Evolutionary conservation across 2,797 vertebrate species (phyloP).

Genomic region (Tragelaphus eurycerus): DNA sequence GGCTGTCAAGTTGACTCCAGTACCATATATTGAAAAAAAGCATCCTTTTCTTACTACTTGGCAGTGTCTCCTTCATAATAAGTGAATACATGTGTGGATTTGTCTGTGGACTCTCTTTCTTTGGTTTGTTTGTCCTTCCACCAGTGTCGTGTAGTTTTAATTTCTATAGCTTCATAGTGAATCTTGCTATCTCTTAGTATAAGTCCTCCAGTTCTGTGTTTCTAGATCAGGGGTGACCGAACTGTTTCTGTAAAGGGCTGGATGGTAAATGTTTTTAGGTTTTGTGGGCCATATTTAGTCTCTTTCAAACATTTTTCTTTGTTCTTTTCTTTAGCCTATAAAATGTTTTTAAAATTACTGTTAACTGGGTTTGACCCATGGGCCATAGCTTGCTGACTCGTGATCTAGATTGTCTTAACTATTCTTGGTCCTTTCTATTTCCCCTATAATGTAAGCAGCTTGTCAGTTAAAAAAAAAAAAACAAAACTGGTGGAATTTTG

Average conservation of each 20-base stretch:
- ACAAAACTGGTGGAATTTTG: constrained; percentile 8
- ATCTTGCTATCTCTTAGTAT: not conserved
- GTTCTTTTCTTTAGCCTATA: not conserved
- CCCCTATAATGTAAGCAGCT: not conserved
- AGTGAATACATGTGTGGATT: not conserved
- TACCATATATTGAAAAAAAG: not conserved
- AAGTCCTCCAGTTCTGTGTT: not conserved
- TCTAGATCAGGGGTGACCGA: constrained; percentile 1
- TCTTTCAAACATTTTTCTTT: not conserved
- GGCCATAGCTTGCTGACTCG: not conserved
- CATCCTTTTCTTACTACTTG: not conserved
- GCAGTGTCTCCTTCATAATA: not conserved
- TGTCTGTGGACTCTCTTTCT: not conserved
- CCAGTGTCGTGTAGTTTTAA: not conserved
- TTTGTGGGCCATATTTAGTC: not conserved
- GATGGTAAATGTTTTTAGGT: constrained; percentile 43
- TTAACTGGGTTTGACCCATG: not conserved
- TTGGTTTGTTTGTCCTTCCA: not conserved
- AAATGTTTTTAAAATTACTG: not conserved
- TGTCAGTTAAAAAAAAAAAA: constrained; percentile 13
- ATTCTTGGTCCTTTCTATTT: not conserved
- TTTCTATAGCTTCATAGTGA: constrained; percentile 7
- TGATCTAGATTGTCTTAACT: not conserved
- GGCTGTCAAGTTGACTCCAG: not conserved
- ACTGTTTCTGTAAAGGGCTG: not conserved